Evolutionary conservation across 2,113 vertebrate genomes (phyloP), one percentile per base, ranked within the genome.

Genomic region (Platysternon megacephalum): DNA sequence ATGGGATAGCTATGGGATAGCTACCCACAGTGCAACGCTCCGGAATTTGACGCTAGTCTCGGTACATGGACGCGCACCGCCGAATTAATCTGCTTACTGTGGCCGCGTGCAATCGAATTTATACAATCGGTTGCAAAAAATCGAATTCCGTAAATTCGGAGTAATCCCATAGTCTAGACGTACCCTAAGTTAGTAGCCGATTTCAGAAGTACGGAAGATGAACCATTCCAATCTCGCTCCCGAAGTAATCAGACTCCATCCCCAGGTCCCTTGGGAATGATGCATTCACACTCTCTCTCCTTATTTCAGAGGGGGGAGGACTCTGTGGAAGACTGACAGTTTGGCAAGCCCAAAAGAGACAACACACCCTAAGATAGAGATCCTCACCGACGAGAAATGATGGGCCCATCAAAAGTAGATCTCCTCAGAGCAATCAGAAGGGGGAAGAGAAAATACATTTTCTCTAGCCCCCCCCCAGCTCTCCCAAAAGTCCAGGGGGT

Each of bases 401-500:
- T 35, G 22, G 0, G 0, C 56, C 74, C n/a, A 72, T 26, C 65
- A 49, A 65, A 56, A 12, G 58, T 76, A 93, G 49, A 42, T 13
- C 17, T 82, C 61, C 21, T 76, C 76, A 49, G 39, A 12, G 52
- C 6, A 78, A 89, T 48, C 1, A 0, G 11, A 42, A 81, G 46
- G 48, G 58, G 28, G 28, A 32, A 0, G 2, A 10, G 46, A 82
- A 52, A 46, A 10, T 53, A 11, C 68, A 14, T 1, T 28, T 35
- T 48, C 44, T 91, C 6, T 65, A 56, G 61, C 28, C 79, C 51
- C 55, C 48, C 26, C 51, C 56, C 16, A 74, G 46, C 22, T 39
- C 55, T 82, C 0, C 0, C 26, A 53, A 24, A 21, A 65, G 53
- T 39, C 39, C 84, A 55, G 82, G 48, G 6, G 39, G 87, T 88